These are phyloP conservation scores for Hyaena hyaena DNA, from an alignment of 2,113 vertebrate species.

Conservation along the genomic window DNA sequence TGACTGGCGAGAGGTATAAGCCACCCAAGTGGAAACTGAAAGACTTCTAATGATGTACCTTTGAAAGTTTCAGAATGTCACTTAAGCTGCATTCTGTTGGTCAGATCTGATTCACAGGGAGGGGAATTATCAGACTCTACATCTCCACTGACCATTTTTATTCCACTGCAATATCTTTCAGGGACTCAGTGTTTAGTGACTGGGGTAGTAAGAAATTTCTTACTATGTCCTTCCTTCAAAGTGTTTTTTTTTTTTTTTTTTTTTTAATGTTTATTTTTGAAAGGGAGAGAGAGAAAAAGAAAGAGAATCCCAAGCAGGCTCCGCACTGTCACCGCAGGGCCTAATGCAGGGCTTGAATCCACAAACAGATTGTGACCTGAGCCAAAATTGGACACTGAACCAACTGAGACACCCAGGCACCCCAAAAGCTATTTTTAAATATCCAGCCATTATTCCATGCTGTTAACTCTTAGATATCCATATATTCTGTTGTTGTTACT, in stretches of 20 bases:
- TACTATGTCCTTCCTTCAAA: neutral
- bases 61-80: neutral
- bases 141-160: neutral
- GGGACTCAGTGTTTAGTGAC: neutral
- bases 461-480: neutral
- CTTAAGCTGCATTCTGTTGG: neutral
- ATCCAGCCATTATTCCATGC: neutral
- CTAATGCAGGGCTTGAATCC: no score
- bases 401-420: no score
- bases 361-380: no score
- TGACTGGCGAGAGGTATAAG: neutral
- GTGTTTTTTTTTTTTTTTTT: neutral
- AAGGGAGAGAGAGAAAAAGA: no score
- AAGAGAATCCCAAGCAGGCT: no score
- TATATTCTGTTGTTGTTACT: neutral
- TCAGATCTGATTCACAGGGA: neutral
- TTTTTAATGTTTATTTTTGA: neutral
- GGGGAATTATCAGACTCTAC: neutral
- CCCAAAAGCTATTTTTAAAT: neutral
- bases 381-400: no score
- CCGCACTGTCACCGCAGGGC: no score
- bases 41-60: neutral
- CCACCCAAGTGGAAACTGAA: neutral
- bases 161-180: neutral
- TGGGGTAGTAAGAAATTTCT: neutral